These are phyloP conservation scores for Pristionchus exspectatus DNA, from an alignment of 2,888 invertebrate genomes.

Conservation along the genomic window DNA sequence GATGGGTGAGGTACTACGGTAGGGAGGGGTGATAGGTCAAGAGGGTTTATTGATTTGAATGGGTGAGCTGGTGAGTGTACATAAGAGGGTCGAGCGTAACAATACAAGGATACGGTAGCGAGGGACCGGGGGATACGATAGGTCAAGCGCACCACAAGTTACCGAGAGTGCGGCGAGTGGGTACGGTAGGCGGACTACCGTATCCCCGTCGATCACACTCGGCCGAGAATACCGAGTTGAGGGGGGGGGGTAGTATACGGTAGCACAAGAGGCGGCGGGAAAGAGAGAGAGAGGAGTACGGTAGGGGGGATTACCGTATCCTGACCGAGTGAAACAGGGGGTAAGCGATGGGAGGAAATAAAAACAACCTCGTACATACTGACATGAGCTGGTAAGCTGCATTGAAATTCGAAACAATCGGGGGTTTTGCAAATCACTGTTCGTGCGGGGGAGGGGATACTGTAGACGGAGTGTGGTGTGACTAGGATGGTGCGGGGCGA, in stretches of 20 bases:
- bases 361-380: constrained; percentile 28
- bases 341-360: background rate
- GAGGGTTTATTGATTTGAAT: background rate
- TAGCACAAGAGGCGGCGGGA: constrained; percentile 7
- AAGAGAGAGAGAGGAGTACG: background rate
- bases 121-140: background rate
- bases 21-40: background rate
- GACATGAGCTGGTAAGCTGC: constrained; percentile 22
- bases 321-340: background rate
- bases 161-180: no score
- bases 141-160: background rate
- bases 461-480: constrained; percentile 23
- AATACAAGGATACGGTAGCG: background rate
- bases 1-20: constrained; percentile 28
- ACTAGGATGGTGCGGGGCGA: background rate
- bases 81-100: background rate
- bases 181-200: background rate
- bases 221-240: background rate
- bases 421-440: background rate
- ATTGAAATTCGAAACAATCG: constrained; percentile 6
- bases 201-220: background rate
- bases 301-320: background rate
- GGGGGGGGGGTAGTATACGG: background rate
- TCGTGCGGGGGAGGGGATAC: background rate
- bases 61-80: background rate